Evolutionary conservation across 2,888 invertebrate genomes (phyloP), one percentile per base, ranked within the genome.

Genomic region (Andrena haemorrhoa): DNA sequence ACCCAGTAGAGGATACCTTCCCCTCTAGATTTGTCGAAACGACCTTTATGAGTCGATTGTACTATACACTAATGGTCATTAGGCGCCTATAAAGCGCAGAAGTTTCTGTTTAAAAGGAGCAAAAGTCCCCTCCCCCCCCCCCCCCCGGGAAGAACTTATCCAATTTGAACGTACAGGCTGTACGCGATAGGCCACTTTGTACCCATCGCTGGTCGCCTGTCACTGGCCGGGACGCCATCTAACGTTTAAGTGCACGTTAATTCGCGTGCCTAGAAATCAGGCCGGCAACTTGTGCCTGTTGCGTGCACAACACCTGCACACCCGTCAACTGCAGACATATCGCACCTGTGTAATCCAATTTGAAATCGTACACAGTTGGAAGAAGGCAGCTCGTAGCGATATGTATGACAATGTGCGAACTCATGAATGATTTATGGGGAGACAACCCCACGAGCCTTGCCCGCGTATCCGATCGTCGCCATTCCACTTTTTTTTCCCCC

Each of bases 211-310:
- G 20, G n/a, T 66, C 51, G 20, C 1, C 10, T 33, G 31, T 64
- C 63, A 56, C 47, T 10, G 49, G 33, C 64, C 49, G 35, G 35
- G 51, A 26, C 12, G 53, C 41, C 58, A 41, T 61, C 66, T 31
- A 64, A n/a, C 60, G 64, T 20, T 53, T 53, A 80, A 41, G 60
- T 66, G 63, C 71, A 41, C 78, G 78, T 75, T 85, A 87, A 87
- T 79, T 82, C 73, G 71, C 86, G 56, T 66, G 88, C 61, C 83
- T 70, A 60, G 77, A 41, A 87, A 83, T 87, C 88, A 65, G 77
- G 56, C 72, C 74, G 76, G 12, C 69, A 53, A 82, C 83, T 75
- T 64, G 58, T 65, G 78, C 41, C 65, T 20, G 79, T 71, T 56
- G 75, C 83, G 64, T 71, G 83, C 63, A 20, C 56, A 70, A 66